Evolutionary conservation across 2,888 invertebrate genomes (phyloP), one percentile per base, ranked within the genome.

Genomic region (Hydrotaea diabolus): DNA sequence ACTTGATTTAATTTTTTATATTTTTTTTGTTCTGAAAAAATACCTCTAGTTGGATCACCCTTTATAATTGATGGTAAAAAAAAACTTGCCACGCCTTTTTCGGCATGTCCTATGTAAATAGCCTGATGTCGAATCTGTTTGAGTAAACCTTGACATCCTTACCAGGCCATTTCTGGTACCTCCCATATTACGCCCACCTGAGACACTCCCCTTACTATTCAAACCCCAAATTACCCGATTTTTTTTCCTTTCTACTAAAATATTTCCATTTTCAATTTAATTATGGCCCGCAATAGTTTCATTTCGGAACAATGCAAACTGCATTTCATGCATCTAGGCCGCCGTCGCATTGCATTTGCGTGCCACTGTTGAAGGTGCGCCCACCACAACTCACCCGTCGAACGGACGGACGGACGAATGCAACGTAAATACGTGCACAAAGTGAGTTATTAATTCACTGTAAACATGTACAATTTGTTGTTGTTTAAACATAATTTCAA

Each of bases 381-480:
- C 71, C 31, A 71, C 71, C 11, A 26, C 26, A 26, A 49, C 0
- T 8, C 69, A 1, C 13, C 7, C 21, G 9, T 8, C 7, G 19
- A 4, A 19, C 23, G 55, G 43, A 57, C 43, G 43, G 26, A 26
- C 57, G 23, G 73, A 43, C 21, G 19, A 21, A 39, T 66, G 31
- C 39, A 66, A 31, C 17, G 15, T 43, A 66, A 21, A 26, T 26
- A 31, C 11, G 21, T 21, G 55, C 55, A 15, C 23, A 66, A 43
- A 46, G 69, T 46, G 26, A 72, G 53, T 72, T 71, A 78, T 49
- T 73, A 43, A 49, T 57, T 31, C 15, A 49, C 11, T 62, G 19
- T 64, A 53, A 64, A 71, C 46, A n/a, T 75, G 31, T 69, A 46
- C 36, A 64, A 39, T 72, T 49, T 64, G 55, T 49, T 64, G 55